Evolutionary conservation across 2,888 invertebrate genomes (phyloP).

Genomic region (Physocephala rufipes): DNA sequence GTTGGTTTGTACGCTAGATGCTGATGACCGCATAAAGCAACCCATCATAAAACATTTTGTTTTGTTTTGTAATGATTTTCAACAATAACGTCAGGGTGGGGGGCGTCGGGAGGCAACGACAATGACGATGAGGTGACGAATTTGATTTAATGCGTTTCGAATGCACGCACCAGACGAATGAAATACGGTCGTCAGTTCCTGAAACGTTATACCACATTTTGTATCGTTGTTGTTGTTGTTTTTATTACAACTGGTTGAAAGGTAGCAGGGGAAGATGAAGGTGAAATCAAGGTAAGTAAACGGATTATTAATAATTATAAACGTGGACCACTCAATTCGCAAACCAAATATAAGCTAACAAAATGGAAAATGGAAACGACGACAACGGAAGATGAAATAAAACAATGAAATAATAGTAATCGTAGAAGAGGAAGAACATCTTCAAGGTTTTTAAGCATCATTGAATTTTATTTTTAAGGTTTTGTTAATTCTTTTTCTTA

Average conservation of each 20-base stretch:
- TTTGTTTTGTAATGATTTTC: neutral
- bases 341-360: conserved; percentile 29
- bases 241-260: conserved; percentile 48
- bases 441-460: neutral
- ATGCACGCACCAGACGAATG: conserved; percentile 16
- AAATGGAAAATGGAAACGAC: conserved; percentile 43
- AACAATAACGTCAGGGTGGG: neutral
- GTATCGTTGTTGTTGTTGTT: conserved; percentile 40
- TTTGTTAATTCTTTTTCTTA: neutral
- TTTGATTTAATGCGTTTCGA: conserved; percentile 25
- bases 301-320: too few relatives aligned
- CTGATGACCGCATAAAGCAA: neutral
- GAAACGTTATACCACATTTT: neutral
- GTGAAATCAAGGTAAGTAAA: conserved; percentile 41
- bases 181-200: neutral
- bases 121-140: conserved; percentile 9
- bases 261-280: conserved; percentile 49
- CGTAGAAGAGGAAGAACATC: conserved; percentile 24
- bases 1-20: neutral
- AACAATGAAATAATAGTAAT: conserved; percentile 48
- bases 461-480: too few relatives aligned
- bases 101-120: too few relatives aligned
- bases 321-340: too few relatives aligned
- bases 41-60: neutral
- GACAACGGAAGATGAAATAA: conserved; percentile 48